Conservation (phyloP, 2,797 vertebrate species). For the Pseudochaenichthys georgianus region DNA sequence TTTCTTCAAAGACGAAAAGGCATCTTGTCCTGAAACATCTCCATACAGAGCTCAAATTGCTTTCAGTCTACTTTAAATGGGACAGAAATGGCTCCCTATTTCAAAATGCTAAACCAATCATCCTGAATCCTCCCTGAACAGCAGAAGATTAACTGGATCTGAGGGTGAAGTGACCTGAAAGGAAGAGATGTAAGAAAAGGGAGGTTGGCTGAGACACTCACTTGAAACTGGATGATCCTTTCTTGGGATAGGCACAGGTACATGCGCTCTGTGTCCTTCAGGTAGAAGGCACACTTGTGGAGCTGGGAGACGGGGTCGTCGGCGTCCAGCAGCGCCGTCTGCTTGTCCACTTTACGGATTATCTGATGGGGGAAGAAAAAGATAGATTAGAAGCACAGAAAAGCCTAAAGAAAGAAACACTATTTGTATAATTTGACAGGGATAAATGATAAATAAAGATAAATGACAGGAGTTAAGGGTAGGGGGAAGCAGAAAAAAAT, state of each 20-base stretch:
- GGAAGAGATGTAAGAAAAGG: neutral
- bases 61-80: neutral
- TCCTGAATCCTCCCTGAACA: slow-evolving; percentile 1
- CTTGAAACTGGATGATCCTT: slow-evolving; percentile 99
- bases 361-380: slow-evolving; percentile 81
- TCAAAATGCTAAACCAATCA: neutral
- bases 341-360: slow-evolving; percentile 99
- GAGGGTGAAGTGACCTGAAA: slow-evolving; percentile 5
- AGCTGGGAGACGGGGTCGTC: slow-evolving; percentile 99
- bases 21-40: neutral
- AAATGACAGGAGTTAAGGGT: neutral
- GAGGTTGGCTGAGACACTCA: slow-evolving; percentile 68
- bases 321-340: slow-evolving; percentile 97
- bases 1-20: too few species aligned
- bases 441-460: too few species aligned
- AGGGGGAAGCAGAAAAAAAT: too few species aligned
- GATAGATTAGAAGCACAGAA: neutral
- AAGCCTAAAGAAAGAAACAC: neutral
- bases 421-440: too few species aligned
- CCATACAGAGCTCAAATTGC: neutral
- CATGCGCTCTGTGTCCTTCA: slow-evolving; percentile 99
- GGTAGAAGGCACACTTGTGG: slow-evolving; percentile 99
- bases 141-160: neutral
- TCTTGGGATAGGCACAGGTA: slow-evolving; percentile 99
- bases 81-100: too few species aligned